Conservation (phyloP, 2,888 invertebrate genomes). For the Odontomyia ornata region DNA sequence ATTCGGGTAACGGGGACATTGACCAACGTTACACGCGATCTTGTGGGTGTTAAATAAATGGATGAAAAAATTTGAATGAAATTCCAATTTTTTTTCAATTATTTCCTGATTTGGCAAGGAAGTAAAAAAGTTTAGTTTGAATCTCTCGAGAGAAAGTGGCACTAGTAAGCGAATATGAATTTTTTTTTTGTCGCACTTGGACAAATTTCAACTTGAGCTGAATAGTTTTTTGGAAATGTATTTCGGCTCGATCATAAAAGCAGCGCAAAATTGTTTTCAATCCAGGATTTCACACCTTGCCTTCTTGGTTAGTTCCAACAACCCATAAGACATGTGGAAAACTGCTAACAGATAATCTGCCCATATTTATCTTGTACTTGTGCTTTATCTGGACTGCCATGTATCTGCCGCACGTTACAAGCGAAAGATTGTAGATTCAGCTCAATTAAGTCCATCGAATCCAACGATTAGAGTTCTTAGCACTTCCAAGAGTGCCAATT, state of each 20-base stretch:
- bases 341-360: neutral
- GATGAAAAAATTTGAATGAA: too few species aligned
- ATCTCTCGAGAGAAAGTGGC: too few species aligned
- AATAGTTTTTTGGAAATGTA: too few species aligned
- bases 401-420: slow-evolving; percentile 20
- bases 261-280: neutral
- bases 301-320: neutral
- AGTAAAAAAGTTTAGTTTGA: too few species aligned
- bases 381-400: slow-evolving; percentile 1
- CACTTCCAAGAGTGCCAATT: slow-evolving; percentile 34
- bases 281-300: neutral
- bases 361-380: neutral
- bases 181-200: too few species aligned
- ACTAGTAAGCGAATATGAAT: too few species aligned
- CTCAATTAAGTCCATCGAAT: slow-evolving; percentile 34
- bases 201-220: too few species aligned
- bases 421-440: slow-evolving; percentile 11
- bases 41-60: too few species aligned
- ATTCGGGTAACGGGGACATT: neutral
- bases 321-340: neutral
- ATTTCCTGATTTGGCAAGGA: too few species aligned
- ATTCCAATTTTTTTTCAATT: too few species aligned
- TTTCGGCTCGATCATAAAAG: too few species aligned
- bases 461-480: slow-evolving; percentile 37
- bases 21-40: neutral